A percentile compares a stretch with the other conserved stretches of the same genome.
Conservation (phyloP, 2,797 vertebrate species). For the Anguilla megastoma region DNA sequence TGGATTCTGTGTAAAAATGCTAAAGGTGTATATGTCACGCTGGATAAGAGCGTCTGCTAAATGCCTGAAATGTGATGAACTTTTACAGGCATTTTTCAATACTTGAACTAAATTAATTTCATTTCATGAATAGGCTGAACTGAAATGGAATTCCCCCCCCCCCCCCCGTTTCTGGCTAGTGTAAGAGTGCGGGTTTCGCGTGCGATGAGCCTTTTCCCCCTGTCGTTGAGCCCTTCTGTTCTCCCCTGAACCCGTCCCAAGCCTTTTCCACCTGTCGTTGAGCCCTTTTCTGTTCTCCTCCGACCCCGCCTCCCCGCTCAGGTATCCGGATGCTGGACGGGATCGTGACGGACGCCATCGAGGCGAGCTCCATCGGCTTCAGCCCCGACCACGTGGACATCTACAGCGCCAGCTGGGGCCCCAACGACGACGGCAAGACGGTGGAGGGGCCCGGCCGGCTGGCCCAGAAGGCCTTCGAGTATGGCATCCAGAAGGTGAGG, state of each 20-base stretch:
- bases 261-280: not conserved
- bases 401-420: conserved; percentile 98
- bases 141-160: no score
- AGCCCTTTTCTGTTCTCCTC: no score
- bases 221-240: not conserved
- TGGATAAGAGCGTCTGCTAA: no score
- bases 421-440: conserved; percentile 96
- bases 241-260: not conserved
- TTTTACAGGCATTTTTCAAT: no score
- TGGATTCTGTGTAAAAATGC: no score
- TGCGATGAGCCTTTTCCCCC: no score
- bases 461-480: conserved; percentile 96
- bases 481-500: conserved; percentile 90
- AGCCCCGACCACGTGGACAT: conserved; percentile 95
- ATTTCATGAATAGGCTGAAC: no score
- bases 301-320: conserved; percentile 45
- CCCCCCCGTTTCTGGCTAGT: no score
- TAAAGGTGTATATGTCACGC: no score
- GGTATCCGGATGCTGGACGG: conserved; percentile 97
- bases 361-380: conserved; percentile 97
- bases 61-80: no score
- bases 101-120: no score
- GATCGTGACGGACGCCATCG: conserved; percentile 95
- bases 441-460: conserved; percentile 93
- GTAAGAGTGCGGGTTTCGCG: no score